Percentiles rank a stretch among this genome's conserved stretches.
phyloP scores from a whole-genome alignment of 2,888 invertebrate genomes.

The Parelbella ahira region DNA sequence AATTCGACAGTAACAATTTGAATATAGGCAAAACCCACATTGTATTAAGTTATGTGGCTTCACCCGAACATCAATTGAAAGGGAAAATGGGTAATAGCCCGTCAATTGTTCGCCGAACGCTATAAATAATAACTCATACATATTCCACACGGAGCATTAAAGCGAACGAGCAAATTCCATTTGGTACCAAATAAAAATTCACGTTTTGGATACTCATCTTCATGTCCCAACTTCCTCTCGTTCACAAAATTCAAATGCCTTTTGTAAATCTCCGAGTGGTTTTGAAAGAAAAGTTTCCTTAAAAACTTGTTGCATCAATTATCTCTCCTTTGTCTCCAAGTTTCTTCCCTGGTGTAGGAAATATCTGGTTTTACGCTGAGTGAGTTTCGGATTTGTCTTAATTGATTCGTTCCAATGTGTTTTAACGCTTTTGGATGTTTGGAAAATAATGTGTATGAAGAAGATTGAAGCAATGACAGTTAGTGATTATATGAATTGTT shows the following conservation, averaged over 20 bases:
- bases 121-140: slow-evolving; percentile 33
- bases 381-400: slow-evolving; percentile 15
- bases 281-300: slow-evolving; percentile 18
- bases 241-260: slow-evolving; percentile 15
- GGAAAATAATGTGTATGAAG: too few species aligned
- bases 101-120: slow-evolving; percentile 30
- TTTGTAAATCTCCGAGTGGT: slow-evolving; percentile 20
- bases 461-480: too few species aligned
- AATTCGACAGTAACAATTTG: slow-evolving; percentile 15
- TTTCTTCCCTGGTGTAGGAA: slow-evolving; percentile 14
- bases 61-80: slow-evolving; percentile 29
- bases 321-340: slow-evolving; percentile 19
- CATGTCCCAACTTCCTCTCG: slow-evolving; percentile 3
- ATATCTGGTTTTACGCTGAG: slow-evolving; percentile 16
- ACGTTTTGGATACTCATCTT: slow-evolving; percentile 9
- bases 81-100: slow-evolving; percentile 29
- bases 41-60: slow-evolving; percentile 24
- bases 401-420: slow-evolving; percentile 3
- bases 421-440: too few species aligned
- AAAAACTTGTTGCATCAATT: slow-evolving; percentile 23
- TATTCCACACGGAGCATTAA: slow-evolving; percentile 29
- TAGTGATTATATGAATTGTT: too few species aligned
- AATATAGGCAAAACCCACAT: slow-evolving; percentile 14
- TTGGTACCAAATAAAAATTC: slow-evolving; percentile 19
- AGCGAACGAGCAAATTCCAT: slow-evolving; percentile 32